Evolutionary conservation across 2,888 invertebrate species (phyloP).

Genomic region (Eucera pruinosa): DNA sequence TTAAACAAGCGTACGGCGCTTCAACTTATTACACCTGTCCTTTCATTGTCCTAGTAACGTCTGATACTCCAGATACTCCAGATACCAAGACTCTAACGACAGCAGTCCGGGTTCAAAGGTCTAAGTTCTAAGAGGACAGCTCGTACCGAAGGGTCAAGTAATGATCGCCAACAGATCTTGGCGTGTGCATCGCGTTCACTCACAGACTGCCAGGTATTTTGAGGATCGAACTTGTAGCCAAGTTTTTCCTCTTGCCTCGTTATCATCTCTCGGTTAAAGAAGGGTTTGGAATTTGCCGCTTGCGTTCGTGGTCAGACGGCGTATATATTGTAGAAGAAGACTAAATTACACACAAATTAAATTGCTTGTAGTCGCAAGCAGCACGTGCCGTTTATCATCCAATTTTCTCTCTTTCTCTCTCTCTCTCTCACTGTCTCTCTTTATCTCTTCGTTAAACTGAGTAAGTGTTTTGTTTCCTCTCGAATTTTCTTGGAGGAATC

Average conservation of each 20-base stretch:
- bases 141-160: constrained; percentile 55
- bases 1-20: constrained; percentile 32
- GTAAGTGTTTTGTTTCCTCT: no score
- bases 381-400: constrained; percentile 50
- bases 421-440: no score
- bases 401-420: constrained; percentile 48
- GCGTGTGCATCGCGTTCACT: constrained; percentile 54
- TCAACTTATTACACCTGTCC: constrained; percentile 36
- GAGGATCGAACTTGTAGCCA: constrained; percentile 58
- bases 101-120: constrained; percentile 44
- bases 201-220: constrained; percentile 52
- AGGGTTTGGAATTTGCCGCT: constrained; percentile 51
- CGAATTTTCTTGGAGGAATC: no score
- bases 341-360: constrained; percentile 57
- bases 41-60: constrained; percentile 40
- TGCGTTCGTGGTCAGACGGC: constrained; percentile 32
- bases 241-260: constrained; percentile 55
- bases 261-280: constrained; percentile 58
- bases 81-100: constrained; percentile 50
- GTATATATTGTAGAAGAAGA: constrained; percentile 40
- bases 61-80: constrained; percentile 18
- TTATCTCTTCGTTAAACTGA: neutral
- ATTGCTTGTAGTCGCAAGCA: constrained; percentile 49
- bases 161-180: constrained; percentile 48
- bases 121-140: constrained; percentile 46